Percentiles rank a stretch among this genome's conserved stretches.
These are phyloP conservation scores for Otolemur garnettii DNA, from an alignment of 2,113 vertebrate genomes.

Conservation along the genomic window DNA sequence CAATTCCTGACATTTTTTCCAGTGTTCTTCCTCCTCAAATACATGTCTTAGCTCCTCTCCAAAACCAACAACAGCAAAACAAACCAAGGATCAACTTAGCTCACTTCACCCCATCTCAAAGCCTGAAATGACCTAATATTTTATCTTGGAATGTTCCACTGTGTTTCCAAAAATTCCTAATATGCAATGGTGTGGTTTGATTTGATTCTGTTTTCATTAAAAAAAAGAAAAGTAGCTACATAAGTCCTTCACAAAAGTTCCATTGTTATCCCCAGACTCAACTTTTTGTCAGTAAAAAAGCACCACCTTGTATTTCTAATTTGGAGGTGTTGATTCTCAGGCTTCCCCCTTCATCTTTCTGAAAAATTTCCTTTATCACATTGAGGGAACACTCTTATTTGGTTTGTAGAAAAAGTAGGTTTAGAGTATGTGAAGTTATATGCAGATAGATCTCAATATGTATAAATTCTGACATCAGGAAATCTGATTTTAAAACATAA, in stretches of 20 bases:
- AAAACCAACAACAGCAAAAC: not conserved
- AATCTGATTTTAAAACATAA: slow-evolving; percentile 47
- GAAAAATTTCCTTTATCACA: not conserved
- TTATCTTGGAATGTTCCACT: slow-evolving; percentile 82
- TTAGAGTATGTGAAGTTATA: not conserved
- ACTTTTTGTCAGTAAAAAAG: not conserved
- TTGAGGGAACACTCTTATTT: not conserved
- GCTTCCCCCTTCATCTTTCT: slow-evolving; percentile 11
- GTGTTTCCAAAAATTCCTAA: slow-evolving; percentile 80
- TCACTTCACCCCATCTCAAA: slow-evolving; percentile 50
- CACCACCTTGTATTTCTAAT: not conserved
- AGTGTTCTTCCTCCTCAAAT: not conserved
- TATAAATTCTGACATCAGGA: not conserved
- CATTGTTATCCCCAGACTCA: slow-evolving; percentile 42
- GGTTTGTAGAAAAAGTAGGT: not conserved
- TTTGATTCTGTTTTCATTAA: slow-evolving; percentile 71
- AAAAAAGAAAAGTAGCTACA: not conserved
- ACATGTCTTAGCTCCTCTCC: not conserved
- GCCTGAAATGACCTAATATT: slow-evolving; percentile 82
- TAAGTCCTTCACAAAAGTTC: slow-evolving; percentile 53
- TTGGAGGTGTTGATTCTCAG: not conserved
- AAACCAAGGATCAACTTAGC: not conserved
- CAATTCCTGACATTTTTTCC: not conserved
- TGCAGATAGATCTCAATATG: not conserved
- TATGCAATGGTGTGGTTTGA: slow-evolving; percentile 72